Base-by-base conservation (phyloP, 1,140 invertebrate genomes). In the Campoletis sonorensis region DNA sequence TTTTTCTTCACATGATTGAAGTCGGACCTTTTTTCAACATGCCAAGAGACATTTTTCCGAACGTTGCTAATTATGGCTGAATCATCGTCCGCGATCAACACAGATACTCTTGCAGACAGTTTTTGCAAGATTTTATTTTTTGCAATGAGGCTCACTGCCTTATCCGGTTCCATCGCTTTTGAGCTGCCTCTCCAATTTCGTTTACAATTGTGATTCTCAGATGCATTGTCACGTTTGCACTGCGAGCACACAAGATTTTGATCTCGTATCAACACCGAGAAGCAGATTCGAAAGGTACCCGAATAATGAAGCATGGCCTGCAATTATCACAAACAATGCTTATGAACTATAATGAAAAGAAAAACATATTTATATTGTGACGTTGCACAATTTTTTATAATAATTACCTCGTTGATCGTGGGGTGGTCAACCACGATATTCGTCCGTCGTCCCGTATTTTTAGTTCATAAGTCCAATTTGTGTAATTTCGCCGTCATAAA, bases 161-260 rank as follows among this genome's bases (percentile, higher is more conserved):
- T 81, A 64, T 81, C 82, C 18, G 80, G 77, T 70, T 85, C 84
- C 84, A 81, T 84, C 7, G 68, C 30, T 64, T 83, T 84, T 1
- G 82, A 77, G 54, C 75, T 83, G 16, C 82, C 82, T 0, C 54
- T 70, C 51, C 49, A 83, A 82, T 83, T 85, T 75, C 68, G 37
- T 51, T 73, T 23, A 30, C 84, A 85, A 33, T 80, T 67, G 70
- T 85, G 82, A 61, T 83, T 76, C 23, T 64, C 23, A 21, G 23
- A 8, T 8, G 11, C 4, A 23, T 64, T 23, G 1, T 23, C 4
- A 10, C n/a, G n/a, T n/a, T 64, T 64, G 58, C 58, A 64, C 18
- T 23, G 16, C 10, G 58, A n/a, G 58, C 58, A n/a, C n/a, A n/a
- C n/a, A 64, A 64, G 10, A 23, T 64, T 64, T 64, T 1, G 58